A percentile compares a stretch with the other conserved stretches of the same genome.
phyloP scores from a whole-genome alignment of 1,140 invertebrate genomes.

The Sitobion miscanthi region DNA sequence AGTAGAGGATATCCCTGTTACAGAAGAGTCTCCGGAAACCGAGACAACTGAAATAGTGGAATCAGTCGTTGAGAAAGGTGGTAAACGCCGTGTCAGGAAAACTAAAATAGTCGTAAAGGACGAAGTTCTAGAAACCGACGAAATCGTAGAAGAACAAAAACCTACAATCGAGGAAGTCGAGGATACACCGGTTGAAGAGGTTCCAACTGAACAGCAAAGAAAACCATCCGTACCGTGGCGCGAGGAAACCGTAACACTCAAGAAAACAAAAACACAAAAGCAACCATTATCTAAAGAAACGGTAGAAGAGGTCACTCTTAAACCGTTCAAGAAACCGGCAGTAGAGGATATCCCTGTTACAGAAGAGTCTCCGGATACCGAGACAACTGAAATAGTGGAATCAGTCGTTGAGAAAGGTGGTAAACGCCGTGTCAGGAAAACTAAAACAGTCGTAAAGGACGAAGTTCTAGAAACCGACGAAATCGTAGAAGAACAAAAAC shows the following conservation, averaged over 20 bases:
- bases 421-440: conserved; percentile 51
- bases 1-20: not conserved
- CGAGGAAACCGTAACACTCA: conserved; percentile 57
- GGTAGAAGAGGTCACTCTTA: not conserved
- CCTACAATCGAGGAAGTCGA: not conserved
- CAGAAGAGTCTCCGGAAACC: not conserved
- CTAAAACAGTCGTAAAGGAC: not conserved
- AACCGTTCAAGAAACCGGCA: not conserved
- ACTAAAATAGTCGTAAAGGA: not conserved
- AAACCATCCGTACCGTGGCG: conserved; percentile 49
- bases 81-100: not conserved
- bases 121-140: not conserved
- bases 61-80: not conserved
- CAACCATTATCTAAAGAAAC: not conserved
- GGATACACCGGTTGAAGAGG: not conserved
- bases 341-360: not conserved
- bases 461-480: not conserved
- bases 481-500: not conserved
- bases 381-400: not conserved
- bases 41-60: not conserved
- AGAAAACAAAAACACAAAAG: conserved; percentile 59
- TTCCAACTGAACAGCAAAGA: not conserved
- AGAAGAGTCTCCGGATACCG: not conserved
- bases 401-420: not conserved
- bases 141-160: not conserved